Percentiles rank a stretch among this genome's conserved stretches.
Conservation (phyloP, 2,797 vertebrate genomes). For the Xiphophorus birchmanni region DNA sequence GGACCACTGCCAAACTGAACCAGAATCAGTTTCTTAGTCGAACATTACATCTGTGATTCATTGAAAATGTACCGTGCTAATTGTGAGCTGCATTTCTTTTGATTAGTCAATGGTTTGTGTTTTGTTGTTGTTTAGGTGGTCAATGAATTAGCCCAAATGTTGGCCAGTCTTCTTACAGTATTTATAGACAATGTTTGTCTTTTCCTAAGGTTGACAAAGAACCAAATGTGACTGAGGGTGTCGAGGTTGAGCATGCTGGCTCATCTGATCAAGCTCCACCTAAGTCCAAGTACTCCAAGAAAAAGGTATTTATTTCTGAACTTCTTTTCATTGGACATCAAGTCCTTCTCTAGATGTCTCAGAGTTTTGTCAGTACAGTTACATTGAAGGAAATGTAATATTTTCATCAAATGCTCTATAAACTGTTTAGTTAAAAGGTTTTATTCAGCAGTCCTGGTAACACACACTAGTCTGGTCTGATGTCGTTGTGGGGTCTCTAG, state of each 20-base stretch:
- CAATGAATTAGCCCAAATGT: no score
- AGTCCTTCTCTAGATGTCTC: not conserved
- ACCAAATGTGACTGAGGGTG: not conserved
- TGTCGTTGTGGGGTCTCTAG: not conserved
- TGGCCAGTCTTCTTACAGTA: no score
- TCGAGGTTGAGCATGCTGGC: not conserved
- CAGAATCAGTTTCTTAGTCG: not conserved
- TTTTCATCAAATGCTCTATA: not conserved
- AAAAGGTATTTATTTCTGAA: not conserved
- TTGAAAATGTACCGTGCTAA: not conserved
- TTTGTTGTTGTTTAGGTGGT: no score
- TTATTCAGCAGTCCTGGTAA: not conserved
- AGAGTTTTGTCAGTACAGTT: not conserved
- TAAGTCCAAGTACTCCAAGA: no score
- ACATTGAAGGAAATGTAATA: not conserved
- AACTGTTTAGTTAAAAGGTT: not conserved
- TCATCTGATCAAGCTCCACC: not conserved
- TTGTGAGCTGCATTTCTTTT: not conserved
- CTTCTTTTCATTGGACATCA: no score
- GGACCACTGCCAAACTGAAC: no score
- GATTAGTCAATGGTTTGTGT: no score
- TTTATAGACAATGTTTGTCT: not conserved
- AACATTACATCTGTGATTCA: not conserved
- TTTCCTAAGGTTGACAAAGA: not conserved
- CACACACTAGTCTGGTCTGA: not conserved